Conservation (phyloP, 2,113 vertebrate genomes). For the Castor canadensis region DNA sequence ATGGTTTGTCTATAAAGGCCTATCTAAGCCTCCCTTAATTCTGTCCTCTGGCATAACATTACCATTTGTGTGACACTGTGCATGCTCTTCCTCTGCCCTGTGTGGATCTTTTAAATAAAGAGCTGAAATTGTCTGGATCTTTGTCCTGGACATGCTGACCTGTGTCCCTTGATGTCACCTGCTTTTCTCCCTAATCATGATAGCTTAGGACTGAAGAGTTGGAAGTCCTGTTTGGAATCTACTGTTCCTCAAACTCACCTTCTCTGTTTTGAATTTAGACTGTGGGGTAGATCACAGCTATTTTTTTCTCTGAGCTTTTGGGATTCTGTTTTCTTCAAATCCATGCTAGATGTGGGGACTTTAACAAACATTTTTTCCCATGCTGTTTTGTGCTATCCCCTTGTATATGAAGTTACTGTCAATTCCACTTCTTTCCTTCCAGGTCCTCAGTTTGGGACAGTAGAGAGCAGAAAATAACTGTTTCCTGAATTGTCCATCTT, state of each 20-base stretch:
- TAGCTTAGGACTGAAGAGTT: not conserved
- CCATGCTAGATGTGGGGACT: not conserved
- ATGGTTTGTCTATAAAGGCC: too few relatives aligned
- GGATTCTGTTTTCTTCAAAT: not conserved
- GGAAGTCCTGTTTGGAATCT: not conserved
- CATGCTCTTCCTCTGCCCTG: not conserved
- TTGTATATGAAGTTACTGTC: not conserved
- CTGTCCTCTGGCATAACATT: not conserved
- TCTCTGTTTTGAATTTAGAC: not conserved
- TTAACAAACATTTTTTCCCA: not conserved
- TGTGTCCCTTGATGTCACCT: not conserved
- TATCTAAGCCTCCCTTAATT: not conserved
- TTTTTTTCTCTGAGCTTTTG: not conserved
- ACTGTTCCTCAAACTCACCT: not conserved
- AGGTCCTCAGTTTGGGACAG: not conserved
- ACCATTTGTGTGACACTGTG: not conserved
- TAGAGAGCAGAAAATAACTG: not conserved
- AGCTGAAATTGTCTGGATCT: not conserved
- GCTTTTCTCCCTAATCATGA: not conserved
- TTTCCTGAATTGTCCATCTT: not conserved
- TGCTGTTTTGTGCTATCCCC: too few relatives aligned
- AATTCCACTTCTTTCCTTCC: not conserved
- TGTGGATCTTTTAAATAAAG: not conserved
- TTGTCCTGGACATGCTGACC: not conserved
- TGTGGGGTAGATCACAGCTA: not conserved